Base-by-base conservation (phyloP, 2,113 vertebrate species). In the Leucopsar rothschildi region DNA sequence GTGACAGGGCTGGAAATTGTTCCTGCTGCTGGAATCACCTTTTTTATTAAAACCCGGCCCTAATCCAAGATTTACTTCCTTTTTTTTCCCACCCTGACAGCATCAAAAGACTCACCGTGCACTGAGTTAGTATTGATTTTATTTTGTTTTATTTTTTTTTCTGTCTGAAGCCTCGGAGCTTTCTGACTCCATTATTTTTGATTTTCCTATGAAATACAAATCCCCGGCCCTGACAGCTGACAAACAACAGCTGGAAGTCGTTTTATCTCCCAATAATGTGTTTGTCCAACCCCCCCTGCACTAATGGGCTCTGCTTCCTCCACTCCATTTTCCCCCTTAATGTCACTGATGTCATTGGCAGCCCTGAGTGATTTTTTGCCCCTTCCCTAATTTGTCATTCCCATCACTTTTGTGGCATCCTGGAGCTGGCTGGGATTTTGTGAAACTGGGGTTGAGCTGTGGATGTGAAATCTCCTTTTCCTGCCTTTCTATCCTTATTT, bases 161-260 rank as follows among this genome's bases (percentile, higher is more conserved):
- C 97, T 97, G 84, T 96, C 96, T 97, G 92, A 95, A 94, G 97
- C 97, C 96, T 84, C 84, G 97, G 93, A 92, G 95, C 93, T 97
- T 98, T 98, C 98, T 97, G 95, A 97, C 97, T 98, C 98, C 97
- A 98, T 98, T 98, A 98, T 98, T 98, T 98, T 98, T 98, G 97
- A 98, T 98, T 99, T 99, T 98, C 96, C 97, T 98, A 96, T 98
- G 98, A 98, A 98, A 98, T 98, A 96, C 97, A 97, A 98, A 97
- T 98, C 98, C 98, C 92, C 97, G 93, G 91, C 96, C 81, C 98
- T 98, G 98, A 98, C 97, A 98, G 98, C 98, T 98, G 98, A 98
- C 98, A 99, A 98, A 98, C 98, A 98, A 90, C 98, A 98, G 98
- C 97, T 98, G 98, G 96, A 98, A 98, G 98, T 98, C 95, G 95